These are phyloP conservation scores for Cacoxenus indagator DNA, from an alignment of 2,888 invertebrate species.

Conservation along the genomic window DNA sequence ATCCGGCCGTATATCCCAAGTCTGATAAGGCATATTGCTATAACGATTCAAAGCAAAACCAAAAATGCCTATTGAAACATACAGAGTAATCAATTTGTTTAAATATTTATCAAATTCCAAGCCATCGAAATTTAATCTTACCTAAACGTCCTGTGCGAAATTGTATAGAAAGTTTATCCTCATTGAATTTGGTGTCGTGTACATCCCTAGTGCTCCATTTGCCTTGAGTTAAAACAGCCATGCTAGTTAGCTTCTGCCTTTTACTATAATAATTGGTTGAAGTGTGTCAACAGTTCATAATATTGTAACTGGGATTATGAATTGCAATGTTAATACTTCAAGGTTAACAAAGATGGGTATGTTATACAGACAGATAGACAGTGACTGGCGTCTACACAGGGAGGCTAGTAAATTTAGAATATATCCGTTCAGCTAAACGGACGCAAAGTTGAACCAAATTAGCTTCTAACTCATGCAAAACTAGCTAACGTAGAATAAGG, in stretches of 20 bases:
- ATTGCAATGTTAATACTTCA: too few relatives aligned
- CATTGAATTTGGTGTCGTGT: constrained; percentile 86
- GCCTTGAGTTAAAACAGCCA: constrained; percentile 59
- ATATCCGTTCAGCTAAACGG: not conserved
- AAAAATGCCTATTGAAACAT: constrained; percentile 75
- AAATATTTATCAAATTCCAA: too few relatives aligned
- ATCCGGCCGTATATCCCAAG: constrained; percentile 86
- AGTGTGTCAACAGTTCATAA: too few relatives aligned
- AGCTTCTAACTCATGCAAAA: not conserved
- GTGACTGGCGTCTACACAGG: too few relatives aligned
- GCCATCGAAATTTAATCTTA: constrained; percentile 28
- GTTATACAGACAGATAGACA: too few relatives aligned
- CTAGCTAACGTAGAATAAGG: not conserved
- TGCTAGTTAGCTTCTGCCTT: constrained; percentile 44
- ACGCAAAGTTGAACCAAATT: not conserved
- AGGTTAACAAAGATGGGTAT: too few relatives aligned
- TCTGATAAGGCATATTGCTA: constrained; percentile 87
- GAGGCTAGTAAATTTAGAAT: too few relatives aligned
- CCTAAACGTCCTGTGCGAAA: constrained; percentile 82
- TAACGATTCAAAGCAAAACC: constrained; percentile 82
- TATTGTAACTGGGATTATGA: too few relatives aligned
- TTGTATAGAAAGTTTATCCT: constrained; percentile 83
- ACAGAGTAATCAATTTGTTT: not conserved
- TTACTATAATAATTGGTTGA: constrained; percentile 36
- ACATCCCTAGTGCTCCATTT: constrained; percentile 82